Conservation (phyloP, 2,888 invertebrate genomes). For the Drosophila buzzatii region DNA sequence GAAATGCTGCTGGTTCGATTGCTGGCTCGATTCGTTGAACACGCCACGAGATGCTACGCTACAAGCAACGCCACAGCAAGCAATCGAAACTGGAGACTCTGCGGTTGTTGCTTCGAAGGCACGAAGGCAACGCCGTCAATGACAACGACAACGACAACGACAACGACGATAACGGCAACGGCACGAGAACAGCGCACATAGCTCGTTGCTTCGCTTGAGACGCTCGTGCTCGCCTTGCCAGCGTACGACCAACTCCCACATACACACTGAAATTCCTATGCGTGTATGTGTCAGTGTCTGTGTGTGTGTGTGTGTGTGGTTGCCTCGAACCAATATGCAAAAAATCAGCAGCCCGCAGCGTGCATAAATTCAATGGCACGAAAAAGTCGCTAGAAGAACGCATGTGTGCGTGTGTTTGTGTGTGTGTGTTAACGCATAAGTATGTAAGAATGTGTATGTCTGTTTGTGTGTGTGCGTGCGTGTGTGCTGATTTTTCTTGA, state of each 20-base stretch:
- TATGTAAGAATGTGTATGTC: conserved; percentile 20
- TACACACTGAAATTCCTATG: conserved; percentile 35
- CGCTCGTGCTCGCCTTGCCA: conserved; percentile 42
- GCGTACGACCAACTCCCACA: conserved; percentile 69
- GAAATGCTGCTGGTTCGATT: conserved; percentile 48
- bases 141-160: conserved; percentile 31
- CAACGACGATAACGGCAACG: conserved; percentile 19
- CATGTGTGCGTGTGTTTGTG: conserved; percentile 21
- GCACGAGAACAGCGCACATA: conserved; percentile 37
- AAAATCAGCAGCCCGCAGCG: conserved; percentile 62
- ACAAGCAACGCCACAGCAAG: conserved; percentile 20
- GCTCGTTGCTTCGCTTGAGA: conserved; percentile 32
- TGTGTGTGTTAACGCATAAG: conserved; percentile 21
- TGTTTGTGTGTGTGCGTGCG: conserved; percentile 13
- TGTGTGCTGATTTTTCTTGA: conserved; percentile 59
- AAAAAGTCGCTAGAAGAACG: conserved; percentile 65
- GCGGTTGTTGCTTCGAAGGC: conserved; percentile 73
- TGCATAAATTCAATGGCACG: conserved; percentile 67
- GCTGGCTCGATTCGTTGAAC: conserved; percentile 2
- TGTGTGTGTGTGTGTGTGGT: conserved; percentile 23
- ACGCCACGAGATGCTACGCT: conserved; percentile 13
- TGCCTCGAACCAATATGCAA: conserved; percentile 68
- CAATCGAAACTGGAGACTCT: conserved; percentile 36
- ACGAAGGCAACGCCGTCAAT: conserved; percentile 54
- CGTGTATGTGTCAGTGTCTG: neutral